Base-by-base conservation (phyloP, 2,113 vertebrate species). In the Fulica atra region DNA sequence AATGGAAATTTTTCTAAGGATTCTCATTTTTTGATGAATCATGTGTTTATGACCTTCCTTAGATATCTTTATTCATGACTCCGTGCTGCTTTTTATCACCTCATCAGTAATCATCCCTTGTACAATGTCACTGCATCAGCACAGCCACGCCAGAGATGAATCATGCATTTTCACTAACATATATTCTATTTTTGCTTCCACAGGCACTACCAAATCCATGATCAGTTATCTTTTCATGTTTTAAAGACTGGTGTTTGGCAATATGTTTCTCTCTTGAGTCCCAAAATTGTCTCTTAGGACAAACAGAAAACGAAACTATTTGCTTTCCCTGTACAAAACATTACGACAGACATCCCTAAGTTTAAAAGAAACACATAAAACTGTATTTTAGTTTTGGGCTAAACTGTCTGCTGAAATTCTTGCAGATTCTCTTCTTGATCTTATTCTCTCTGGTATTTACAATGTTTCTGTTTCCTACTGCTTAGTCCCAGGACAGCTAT, bases 21-120 rank as follows among this genome's bases (percentile, higher is more conserved):
- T 87, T 94, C 35, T 68, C 54, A 42, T 65, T 93, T 95, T 77
- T 40, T 80, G 66, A 92, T 86, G 66, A 89, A 74, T 92, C 93
- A 69, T 53, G 21, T 93, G 54, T 82, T 95, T 94, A 53, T 92
- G 66, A 76, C 71, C 70, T 93, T 93, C 70, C 42, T 57, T 57
- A 82, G 42, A n/a, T 79, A 82, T 56, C 69, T 89, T 94, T 92
- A 94, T 88, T 82, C 81, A 80, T 65, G 42, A 29, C 8, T 93
- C 51, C 53, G 73, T 85, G 19, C 53, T 85, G 66, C 53, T 44
- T 96, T 95, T 93, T 77, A 73, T 93, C 86, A 88, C 82, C 68
- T 93, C 71, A 77, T 94, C 74, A 88, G 88, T 82, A 95, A 88
- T 80, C 81, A 80, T 44, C 36, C 44, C 64, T 63, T 77, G 88